Base-by-base conservation (phyloP, 2,888 invertebrate species). In the Teleiodes luculella region DNA sequence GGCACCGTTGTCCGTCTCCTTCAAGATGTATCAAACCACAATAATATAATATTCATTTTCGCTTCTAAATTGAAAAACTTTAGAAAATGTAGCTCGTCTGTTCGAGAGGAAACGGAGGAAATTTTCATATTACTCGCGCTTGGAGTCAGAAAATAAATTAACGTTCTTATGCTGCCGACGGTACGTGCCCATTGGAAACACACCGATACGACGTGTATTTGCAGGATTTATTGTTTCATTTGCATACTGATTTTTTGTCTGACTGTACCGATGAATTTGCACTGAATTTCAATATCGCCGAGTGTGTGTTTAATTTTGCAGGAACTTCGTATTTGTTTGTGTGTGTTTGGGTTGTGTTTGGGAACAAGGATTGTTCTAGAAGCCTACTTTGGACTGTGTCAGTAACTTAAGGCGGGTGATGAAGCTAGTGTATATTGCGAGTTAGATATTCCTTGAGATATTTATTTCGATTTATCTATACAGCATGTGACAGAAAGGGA, bases 131-230 rank as follows among this genome's bases (percentile, higher is more conserved):
- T 64, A 68, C 67, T 62, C 53, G 57, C 57, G 64, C 53, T 52
- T 49, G 53, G 61, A 65, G 64, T 63, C 67, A 54, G 70, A 64
- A 71, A 69, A 76, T 76, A 74, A 77, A 78, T 78, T 71, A 76
- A 70, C 61, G 74, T 75, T 76, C 78, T 76, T 75, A 76, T 66
- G 67, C 59, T 60, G 67, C 62, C 66, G 72, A 67, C 70, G 62
- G 53, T 61, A 60, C 58, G 56, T 56, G 57, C 60, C 65, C 66
- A 61, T 62, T 64, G 65, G 66, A 68, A 64, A 39, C 56, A 56
- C 51, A 39, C 57, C 67, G 61, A 59, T 53, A 60, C 57, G 55
- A 43, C 24, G 28, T n/a, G 43, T 24, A 24, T 24, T 24, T 24
- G 24, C 31, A 43, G 65, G 70, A 73, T 72, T 74, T 72, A 74